Conservation (phyloP, 2,113 vertebrate species). For the Puffinus mauretanicus region DNA sequence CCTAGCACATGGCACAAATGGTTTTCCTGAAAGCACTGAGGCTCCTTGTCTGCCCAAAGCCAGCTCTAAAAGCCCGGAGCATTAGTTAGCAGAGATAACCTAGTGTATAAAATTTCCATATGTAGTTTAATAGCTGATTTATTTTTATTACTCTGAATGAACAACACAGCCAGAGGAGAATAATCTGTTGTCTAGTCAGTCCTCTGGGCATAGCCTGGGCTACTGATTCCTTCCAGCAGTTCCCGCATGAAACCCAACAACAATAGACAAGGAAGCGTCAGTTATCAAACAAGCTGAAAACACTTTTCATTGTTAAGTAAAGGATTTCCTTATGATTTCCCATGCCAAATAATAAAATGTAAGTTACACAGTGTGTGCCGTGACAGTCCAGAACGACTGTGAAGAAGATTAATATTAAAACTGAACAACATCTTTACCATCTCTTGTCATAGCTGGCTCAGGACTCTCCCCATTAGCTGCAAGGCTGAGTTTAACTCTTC, state of each 20-base stretch:
- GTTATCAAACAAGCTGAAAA: slow-evolving; percentile 25
- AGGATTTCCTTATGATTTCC: slow-evolving; percentile 68
- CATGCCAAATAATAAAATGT: slow-evolving; percentile 46
- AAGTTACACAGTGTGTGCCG: background rate
- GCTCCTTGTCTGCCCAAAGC: background rate
- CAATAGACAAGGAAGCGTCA: slow-evolving; percentile 66
- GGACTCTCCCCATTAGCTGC: background rate
- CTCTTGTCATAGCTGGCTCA: background rate
- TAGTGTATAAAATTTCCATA: background rate
- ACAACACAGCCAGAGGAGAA: background rate
- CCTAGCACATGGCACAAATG: background rate
- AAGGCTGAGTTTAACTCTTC: background rate
- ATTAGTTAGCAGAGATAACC: slow-evolving; percentile 4
- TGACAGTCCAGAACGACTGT: background rate
- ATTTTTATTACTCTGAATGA: background rate
- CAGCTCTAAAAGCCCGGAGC: background rate
- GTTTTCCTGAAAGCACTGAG: background rate
- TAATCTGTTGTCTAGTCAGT: slow-evolving; percentile 1
- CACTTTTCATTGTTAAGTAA: slow-evolving; percentile 57
- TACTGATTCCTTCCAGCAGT: background rate
- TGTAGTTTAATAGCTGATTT: slow-evolving; percentile 7
- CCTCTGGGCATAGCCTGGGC: background rate
- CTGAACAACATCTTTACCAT: background rate
- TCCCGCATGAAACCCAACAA: slow-evolving; percentile 1
- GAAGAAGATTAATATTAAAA: background rate